These are phyloP conservation scores for Tetramorium bicarinatum DNA, from an alignment of 2,888 invertebrate species.

Conservation along the genomic window DNA sequence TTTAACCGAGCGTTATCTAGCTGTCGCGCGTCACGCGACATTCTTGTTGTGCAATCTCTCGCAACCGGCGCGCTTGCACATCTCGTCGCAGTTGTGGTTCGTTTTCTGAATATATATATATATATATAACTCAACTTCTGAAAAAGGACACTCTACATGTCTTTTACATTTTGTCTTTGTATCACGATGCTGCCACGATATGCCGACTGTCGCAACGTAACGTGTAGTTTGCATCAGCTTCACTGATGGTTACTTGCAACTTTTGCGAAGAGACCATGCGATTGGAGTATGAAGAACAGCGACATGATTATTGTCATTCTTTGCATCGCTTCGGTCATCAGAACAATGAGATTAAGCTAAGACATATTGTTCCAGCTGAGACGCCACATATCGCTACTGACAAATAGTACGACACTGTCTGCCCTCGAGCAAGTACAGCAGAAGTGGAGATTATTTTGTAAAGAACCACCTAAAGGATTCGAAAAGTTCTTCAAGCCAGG, in stretches of 20 bases:
- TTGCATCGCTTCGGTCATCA: neutral
- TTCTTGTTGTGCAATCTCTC: neutral
- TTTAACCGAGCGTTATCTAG: no score
- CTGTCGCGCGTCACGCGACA: neutral
- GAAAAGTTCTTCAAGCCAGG: conserved; percentile 95
- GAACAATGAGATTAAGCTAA: neutral
- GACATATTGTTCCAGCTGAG: conserved; percentile 81
- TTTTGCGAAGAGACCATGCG: neutral
- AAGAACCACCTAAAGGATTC: conserved; percentile 96
- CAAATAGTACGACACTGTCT: conserved; percentile 86
- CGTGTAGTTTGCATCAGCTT: neutral
- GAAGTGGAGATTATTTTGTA: conserved; percentile 90
- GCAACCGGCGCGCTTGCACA: neutral
- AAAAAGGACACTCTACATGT: neutral
- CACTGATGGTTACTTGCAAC: neutral
- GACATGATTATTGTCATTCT: neutral
- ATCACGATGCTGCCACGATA: neutral
- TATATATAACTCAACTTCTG: neutral
- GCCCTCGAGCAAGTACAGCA: conserved; percentile 89
- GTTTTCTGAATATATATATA: neutral
- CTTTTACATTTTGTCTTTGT: neutral
- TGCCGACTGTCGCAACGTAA: neutral
- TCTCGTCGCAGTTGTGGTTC: neutral
- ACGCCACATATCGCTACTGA: conserved; percentile 83
- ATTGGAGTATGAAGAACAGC: neutral